Evolutionary conservation across 2,888 invertebrate genomes (phyloP).

Genomic region (Ennomos quercinarius): DNA sequence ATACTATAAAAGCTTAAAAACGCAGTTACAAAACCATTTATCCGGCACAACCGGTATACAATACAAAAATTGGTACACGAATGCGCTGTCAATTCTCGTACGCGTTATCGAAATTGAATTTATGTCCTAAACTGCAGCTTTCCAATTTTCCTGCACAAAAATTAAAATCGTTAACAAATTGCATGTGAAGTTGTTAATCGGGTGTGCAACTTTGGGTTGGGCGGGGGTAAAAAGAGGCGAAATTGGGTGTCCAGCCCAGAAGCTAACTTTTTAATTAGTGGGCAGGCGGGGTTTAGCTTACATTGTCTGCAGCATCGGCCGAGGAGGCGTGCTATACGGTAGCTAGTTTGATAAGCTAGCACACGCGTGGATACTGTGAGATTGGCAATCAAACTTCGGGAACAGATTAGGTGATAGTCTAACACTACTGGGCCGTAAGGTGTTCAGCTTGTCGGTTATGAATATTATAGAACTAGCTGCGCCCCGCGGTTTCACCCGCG

Average conservation of each 20-base stretch:
- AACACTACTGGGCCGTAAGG: too few species aligned
- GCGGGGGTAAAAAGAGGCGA: conserved; percentile 41
- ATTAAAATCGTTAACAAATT: conserved; percentile 41
- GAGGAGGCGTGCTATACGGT: neutral
- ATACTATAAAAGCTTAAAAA: conserved; percentile 6
- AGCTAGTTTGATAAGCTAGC: too few species aligned
- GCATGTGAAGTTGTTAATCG: conserved; percentile 43
- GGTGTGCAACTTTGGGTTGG: conserved; percentile 37
- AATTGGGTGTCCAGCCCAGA: conserved; percentile 44
- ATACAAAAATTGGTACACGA: conserved; percentile 28
- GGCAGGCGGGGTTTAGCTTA: conserved; percentile 23
- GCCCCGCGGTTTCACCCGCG: too few species aligned
- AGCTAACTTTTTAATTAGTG: conserved; percentile 44
- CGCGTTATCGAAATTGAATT: conserved; percentile 42
- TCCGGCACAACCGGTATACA: conserved; percentile 18
- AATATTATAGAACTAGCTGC: too few species aligned
- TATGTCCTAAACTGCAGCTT: conserved; percentile 39
- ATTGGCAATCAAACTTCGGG: too few species aligned
- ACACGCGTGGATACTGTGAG: too few species aligned
- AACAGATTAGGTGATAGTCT: too few species aligned
- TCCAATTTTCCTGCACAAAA: conserved; percentile 34
- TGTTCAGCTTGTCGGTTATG: too few species aligned
- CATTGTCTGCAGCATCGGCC: conserved; percentile 23
- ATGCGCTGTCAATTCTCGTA: conserved; percentile 30
- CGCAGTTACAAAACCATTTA: conserved; percentile 18